Evolutionary conservation across 2,113 vertebrate genomes (phyloP).

Genomic region (Zingel zingel): DNA sequence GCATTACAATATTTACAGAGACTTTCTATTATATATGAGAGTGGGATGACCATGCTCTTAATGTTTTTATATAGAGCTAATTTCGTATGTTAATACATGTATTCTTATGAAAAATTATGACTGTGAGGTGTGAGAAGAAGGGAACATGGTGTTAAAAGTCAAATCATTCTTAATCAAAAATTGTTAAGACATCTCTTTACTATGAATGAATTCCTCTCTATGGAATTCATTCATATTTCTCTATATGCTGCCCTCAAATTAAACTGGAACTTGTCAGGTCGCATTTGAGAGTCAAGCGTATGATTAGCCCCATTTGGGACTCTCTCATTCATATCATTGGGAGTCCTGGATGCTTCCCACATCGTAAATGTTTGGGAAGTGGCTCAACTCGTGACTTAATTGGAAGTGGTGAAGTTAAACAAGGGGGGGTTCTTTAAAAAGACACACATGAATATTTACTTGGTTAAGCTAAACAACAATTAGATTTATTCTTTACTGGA

Average conservation of each 20-base stretch:
- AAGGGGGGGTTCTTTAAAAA: too few relatives aligned
- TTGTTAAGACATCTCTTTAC: not conserved
- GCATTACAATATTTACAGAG: slow-evolving; percentile 19
- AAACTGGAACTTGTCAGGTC: not conserved
- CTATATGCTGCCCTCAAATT: not conserved
- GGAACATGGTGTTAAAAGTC: not conserved
- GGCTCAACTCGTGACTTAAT: not conserved
- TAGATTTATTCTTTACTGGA: too few relatives aligned
- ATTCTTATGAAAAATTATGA: not conserved
- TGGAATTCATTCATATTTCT: too few relatives aligned
- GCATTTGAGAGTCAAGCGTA: too few relatives aligned
- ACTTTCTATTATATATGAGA: slow-evolving; percentile 1
- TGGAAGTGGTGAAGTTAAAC: not conserved
- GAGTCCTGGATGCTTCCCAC: not conserved
- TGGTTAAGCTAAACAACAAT: too few relatives aligned
- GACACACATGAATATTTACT: too few relatives aligned
- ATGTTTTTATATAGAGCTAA: not conserved
- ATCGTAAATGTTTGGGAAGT: not conserved
- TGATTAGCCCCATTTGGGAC: not conserved
- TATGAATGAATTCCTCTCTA: not conserved
- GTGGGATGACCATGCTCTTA: not conserved
- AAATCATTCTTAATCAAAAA: too few relatives aligned
- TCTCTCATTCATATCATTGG: not conserved
- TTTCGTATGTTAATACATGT: slow-evolving; percentile 1
- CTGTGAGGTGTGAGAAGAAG: not conserved